Evolutionary conservation across 2,797 vertebrate species (phyloP).

Genomic region (Xiphorhynchus erythropygius): DNA sequence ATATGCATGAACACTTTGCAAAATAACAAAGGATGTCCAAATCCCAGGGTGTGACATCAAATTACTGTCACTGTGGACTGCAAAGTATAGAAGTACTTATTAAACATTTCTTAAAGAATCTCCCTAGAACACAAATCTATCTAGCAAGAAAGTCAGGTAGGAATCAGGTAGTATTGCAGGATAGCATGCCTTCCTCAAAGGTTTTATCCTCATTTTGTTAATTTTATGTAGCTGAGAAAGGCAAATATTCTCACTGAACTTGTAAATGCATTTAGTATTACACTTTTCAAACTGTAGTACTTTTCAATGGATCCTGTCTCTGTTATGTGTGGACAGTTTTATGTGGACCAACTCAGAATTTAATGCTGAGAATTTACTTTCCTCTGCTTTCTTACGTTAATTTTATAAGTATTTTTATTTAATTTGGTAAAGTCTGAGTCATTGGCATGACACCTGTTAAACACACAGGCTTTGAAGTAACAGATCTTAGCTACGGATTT

Average conservation of each 20-base stretch:
- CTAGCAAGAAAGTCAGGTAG: neutral
- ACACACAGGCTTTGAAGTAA: neutral
- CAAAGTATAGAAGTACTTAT: neutral
- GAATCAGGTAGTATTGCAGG: neutral
- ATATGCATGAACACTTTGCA: neutral
- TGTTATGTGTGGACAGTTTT: neutral
- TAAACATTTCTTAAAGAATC: neutral
- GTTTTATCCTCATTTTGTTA: neutral
- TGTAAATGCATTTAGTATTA: neutral
- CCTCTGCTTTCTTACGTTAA: neutral
- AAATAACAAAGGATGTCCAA: neutral
- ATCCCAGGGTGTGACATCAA: neutral
- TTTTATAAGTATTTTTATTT: neutral
- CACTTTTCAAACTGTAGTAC: neutral
- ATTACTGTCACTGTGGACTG: neutral
- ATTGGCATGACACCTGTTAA: neutral
- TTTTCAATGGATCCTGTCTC: neutral
- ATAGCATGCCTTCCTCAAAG: neutral
- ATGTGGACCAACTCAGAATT: neutral
- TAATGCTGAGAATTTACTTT: neutral
- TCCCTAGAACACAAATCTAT: neutral
- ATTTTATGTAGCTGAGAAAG: neutral
- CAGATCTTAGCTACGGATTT: neutral
- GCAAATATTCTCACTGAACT: neutral
- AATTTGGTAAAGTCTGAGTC: neutral